phyloP scores from a whole-genome alignment of 2,113 vertebrate genomes.

The Myotis davidii region DNA sequence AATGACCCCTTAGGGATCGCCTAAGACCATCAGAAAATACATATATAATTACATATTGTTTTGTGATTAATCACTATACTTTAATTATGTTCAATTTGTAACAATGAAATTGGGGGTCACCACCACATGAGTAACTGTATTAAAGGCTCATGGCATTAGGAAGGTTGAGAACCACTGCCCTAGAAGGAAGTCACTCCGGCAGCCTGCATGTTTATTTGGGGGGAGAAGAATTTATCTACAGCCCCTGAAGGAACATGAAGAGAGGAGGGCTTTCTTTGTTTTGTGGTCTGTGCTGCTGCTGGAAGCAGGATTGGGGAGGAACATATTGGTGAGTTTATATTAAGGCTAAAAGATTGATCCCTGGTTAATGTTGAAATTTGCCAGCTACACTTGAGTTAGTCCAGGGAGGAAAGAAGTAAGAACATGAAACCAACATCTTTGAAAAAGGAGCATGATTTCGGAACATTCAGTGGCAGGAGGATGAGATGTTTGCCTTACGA shows the following conservation, averaged over 20 bases:
- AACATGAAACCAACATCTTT: not conserved
- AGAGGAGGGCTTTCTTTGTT: not conserved
- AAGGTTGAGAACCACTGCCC: too few species aligned
- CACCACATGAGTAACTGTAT: too few species aligned
- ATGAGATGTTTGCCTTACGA: not conserved
- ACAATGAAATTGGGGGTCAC: too few species aligned
- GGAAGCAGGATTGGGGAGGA: not conserved
- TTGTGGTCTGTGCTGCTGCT: not conserved
- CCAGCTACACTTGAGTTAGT: not conserved
- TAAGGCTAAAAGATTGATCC: conserved; percentile 1
- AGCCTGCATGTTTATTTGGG: not conserved
- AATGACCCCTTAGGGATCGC: too few species aligned
- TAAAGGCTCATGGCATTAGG: too few species aligned
- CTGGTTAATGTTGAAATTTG: conserved; percentile 8
- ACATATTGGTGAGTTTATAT: not conserved
- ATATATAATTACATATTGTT: too few species aligned
- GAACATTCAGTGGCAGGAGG: not conserved
- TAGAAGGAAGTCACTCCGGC: not conserved
- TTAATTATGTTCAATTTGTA: too few species aligned
- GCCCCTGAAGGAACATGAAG: not conserved
- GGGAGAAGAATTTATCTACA: conserved; percentile 35
- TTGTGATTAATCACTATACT: too few species aligned
- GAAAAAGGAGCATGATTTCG: not conserved
- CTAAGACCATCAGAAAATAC: too few species aligned
- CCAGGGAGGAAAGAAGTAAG: not conserved